These are phyloP conservation scores for Ochropacha duplaris DNA, from an alignment of 2,888 invertebrate species.

Conservation along the genomic window DNA sequence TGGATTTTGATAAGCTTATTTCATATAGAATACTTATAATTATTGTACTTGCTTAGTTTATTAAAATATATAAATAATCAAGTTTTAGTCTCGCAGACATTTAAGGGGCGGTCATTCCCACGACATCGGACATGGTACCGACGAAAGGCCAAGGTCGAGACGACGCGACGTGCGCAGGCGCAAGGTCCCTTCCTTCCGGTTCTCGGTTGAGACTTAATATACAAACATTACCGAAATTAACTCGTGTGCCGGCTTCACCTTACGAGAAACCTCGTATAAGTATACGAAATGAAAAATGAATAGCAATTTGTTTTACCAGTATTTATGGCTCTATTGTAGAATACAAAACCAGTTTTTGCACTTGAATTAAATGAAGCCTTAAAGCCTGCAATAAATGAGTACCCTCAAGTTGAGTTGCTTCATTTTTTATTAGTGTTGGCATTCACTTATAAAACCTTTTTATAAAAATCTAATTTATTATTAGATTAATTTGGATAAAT, in stretches of 20 bases:
- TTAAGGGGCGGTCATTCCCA: constrained; percentile 42
- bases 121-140: constrained; percentile 25
- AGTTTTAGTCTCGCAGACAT: constrained; percentile 7
- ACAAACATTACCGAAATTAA: constrained; percentile 1
- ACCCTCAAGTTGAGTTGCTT: neutral
- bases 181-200: constrained; percentile 53
- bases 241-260: neutral
- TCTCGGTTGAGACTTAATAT: constrained; percentile 1
- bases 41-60: neutral
- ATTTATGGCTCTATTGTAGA: neutral
- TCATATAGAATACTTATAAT: too few relatives aligned
- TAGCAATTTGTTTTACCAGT: neutral
- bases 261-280: neutral
- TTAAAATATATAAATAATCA: constrained; percentile 6
- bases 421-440: too few relatives aligned
- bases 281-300: neutral
- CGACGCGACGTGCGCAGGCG: constrained; percentile 24
- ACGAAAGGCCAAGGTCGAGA: constrained; percentile 48
- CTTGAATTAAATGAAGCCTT: neutral
- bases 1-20: too few relatives aligned
- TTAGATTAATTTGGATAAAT: too few relatives aligned
- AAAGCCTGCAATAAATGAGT: neutral
- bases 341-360: neutral
- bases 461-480: too few relatives aligned
- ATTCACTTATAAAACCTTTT: too few relatives aligned